Percentiles rank a stretch among this genome's conserved stretches.
Evolutionary conservation across 2,888 invertebrate genomes (phyloP).

Genomic region (Diaprepes abbreviatus): DNA sequence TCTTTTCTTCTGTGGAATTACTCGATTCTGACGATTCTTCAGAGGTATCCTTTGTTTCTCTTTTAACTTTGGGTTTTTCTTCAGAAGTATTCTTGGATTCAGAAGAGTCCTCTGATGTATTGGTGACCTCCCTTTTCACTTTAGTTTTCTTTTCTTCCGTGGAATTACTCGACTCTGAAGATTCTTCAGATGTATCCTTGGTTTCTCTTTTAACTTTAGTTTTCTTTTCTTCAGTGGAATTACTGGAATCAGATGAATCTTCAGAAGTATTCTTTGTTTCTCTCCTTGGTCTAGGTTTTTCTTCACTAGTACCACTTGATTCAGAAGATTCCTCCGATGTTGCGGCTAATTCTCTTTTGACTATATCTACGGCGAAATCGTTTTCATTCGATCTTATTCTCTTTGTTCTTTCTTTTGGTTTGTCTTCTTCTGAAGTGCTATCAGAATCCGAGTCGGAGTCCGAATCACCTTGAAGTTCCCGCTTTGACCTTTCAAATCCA

Average conservation of each 20-base stretch:
- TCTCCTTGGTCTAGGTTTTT: conserved; percentile 1
- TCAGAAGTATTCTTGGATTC: conserved; percentile 11
- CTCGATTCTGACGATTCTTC: not conserved
- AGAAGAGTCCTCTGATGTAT: conserved; percentile 12
- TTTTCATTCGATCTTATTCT: not conserved
- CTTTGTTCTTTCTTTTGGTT: not conserved
- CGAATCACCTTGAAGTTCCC: not conserved
- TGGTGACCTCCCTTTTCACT: not conserved
- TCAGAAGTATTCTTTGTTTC: not conserved
- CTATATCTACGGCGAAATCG: conserved; percentile 46
- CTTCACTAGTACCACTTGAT: conserved; percentile 1
- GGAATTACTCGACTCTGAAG: not conserved
- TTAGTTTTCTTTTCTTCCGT: not conserved
- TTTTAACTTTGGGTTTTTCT: conserved; percentile 13
- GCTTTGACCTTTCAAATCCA: conserved; percentile 3
- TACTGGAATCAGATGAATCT: not conserved
- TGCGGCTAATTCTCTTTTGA: conserved; percentile 29
- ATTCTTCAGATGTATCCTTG: not conserved
- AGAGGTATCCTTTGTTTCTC: conserved; percentile 9
- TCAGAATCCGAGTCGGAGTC: conserved; percentile 16
- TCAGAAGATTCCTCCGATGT: conserved; percentile 19
- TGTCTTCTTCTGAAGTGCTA: conserved; percentile 13
- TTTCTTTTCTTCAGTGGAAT: conserved; percentile 18
- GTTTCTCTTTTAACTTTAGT: conserved; percentile 15
- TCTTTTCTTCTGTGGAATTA: conserved; percentile 7